Percentiles rank a stretch among this genome's conserved stretches.
These are phyloP conservation scores for Melipona beecheii DNA, from an alignment of 2,888 invertebrate species.

Conservation along the genomic window DNA sequence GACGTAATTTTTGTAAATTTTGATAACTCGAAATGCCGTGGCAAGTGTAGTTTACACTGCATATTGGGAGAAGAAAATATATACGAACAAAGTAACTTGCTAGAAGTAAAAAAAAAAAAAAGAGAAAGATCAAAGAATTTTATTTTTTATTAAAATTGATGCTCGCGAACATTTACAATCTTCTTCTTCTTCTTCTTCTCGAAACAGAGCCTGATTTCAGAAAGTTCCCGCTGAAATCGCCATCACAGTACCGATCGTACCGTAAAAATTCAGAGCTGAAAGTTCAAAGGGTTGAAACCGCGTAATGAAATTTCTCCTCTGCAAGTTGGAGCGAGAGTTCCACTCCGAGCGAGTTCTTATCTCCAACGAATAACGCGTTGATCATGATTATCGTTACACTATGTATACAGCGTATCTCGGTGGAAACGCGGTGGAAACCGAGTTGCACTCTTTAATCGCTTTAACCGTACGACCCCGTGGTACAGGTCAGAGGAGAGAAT, in stretches of 20 bases:
- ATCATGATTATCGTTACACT: not conserved
- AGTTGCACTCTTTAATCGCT: slow-evolving; percentile 56
- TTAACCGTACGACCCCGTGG: slow-evolving; percentile 27
- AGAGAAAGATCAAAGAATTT: not conserved
- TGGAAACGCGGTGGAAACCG: not conserved
- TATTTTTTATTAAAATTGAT: not conserved
- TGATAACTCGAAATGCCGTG: not conserved
- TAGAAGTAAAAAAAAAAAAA: not conserved
- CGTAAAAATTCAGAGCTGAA: not conserved
- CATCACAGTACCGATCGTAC: not conserved
- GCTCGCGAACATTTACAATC: not conserved
- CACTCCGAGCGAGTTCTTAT: not conserved
- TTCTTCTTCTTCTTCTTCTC: not conserved
- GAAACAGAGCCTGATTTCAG: not conserved
- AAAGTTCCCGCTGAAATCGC: not conserved
- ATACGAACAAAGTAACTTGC: not conserved
- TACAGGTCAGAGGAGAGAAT: slow-evolving; percentile 47
- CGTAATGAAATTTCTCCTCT: not conserved
- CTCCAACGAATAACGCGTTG: not conserved
- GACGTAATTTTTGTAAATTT: not conserved
- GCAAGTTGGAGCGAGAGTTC: not conserved
- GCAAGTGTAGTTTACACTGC: not conserved
- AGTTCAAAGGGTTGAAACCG: not conserved
- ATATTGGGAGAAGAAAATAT: not conserved
- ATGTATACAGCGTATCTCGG: not conserved